A percentile compares a stretch with the other conserved stretches of the same genome.
Conservation (phyloP, 1,140 invertebrate genomes). For the Spodoptera frugiperda region DNA sequence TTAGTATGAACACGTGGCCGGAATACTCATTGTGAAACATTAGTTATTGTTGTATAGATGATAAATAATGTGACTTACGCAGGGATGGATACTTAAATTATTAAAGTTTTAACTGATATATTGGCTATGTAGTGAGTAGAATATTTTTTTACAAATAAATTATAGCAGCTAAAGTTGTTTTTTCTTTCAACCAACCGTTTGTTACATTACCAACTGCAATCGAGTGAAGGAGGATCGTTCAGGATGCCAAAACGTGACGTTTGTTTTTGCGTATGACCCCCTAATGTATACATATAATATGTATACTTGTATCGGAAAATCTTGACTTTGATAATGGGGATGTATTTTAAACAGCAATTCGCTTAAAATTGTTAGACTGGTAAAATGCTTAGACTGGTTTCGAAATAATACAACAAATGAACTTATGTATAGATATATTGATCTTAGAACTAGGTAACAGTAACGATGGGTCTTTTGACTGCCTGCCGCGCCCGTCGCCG, state of each 20-base stretch:
- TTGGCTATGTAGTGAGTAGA: constrained; percentile 87
- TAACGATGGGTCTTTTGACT: constrained; percentile 87
- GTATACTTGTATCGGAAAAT: too few species aligned
- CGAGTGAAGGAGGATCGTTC: too few species aligned
- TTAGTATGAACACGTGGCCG: constrained; percentile 64
- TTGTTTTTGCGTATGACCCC: too few species aligned
- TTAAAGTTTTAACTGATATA: constrained; percentile 87
- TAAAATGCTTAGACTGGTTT: too few species aligned
- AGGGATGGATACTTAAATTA: constrained; percentile 87
- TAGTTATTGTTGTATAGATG: constrained; percentile 86
- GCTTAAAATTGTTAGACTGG: too few species aligned
- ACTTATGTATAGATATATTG: constrained; percentile 5
- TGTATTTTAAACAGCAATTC: too few species aligned
- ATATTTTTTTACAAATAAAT: constrained; percentile 88
- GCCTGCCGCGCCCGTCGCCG: constrained; percentile 90
- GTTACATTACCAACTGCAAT: neutral
- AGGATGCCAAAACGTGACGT: too few species aligned
- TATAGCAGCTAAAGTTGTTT: constrained; percentile 83
- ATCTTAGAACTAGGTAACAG: constrained; percentile 66
- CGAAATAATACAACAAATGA: constrained; percentile 16
- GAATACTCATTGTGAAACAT: constrained; percentile 84
- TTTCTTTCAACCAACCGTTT: constrained; percentile 47
- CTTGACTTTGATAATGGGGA: too few species aligned
- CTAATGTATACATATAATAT: too few species aligned
- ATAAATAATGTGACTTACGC: constrained; percentile 87